A percentile compares a stretch with the other conserved stretches of the same genome.
phyloP scores from a whole-genome alignment of 2,113 vertebrate species.

The Cichladusa arquata region DNA sequence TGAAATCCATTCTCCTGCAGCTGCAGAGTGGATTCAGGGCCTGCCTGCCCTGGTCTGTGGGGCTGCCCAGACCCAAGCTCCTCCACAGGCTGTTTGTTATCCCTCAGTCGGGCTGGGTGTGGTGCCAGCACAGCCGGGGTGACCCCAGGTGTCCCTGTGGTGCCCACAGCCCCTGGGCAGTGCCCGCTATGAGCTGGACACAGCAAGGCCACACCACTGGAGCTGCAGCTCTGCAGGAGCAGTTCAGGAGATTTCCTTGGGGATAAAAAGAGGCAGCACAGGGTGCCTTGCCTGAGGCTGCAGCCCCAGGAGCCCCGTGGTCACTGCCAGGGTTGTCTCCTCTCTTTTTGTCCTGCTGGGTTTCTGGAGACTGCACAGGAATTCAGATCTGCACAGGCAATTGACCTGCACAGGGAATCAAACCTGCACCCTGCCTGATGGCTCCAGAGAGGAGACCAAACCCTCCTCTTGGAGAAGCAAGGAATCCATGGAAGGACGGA shows the following conservation, averaged over 20 bases:
- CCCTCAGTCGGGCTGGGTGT: not conserved
- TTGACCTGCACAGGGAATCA: not conserved
- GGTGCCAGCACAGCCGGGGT: fast-evolving
- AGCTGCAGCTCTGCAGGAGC: not conserved
- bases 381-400: not conserved
- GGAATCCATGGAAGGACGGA: fast-evolving
- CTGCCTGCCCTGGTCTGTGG: not conserved
- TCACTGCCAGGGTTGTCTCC: too few species aligned
- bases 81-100: fast-evolving
- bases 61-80: not conserved
- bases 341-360: not conserved
- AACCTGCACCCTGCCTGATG: fast-evolving
- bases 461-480: not conserved
- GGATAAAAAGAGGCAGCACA: not conserved
- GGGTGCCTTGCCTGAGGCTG: not conserved
- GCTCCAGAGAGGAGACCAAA: not conserved
- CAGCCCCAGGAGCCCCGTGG: not conserved
- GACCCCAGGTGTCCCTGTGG: not conserved
- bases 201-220: fast-evolving
- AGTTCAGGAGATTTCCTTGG: not conserved
- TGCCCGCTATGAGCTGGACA: fast-evolving
- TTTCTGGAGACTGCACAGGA: not conserved
- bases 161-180: not conserved
- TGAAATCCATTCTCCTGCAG: not conserved
- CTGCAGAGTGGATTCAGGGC: not conserved